A percentile compares a stretch with the other conserved stretches of the same genome.
Evolutionary conservation across 2,888 invertebrate genomes (phyloP).

Genomic region (Drosophila robusta): DNA sequence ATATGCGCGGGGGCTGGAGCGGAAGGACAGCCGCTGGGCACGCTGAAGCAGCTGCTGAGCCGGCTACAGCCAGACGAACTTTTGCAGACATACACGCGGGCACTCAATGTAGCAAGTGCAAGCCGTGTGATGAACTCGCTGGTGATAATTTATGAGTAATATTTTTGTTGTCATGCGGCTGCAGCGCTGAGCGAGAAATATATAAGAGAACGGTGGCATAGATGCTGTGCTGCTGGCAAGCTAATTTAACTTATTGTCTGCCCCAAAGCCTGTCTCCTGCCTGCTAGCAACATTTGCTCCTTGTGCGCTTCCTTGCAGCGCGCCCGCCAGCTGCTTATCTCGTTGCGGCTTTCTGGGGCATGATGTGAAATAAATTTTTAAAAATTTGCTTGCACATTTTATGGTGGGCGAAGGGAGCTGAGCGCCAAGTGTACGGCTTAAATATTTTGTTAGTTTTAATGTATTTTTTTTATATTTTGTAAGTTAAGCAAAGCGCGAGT

Average conservation of each 20-base stretch:
- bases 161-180: slow-evolving; percentile 62
- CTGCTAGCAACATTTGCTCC: slow-evolving; percentile 9
- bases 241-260: slow-evolving; percentile 50
- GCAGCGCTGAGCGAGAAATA: too few relatives aligned
- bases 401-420: not conserved
- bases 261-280: slow-evolving; percentile 6
- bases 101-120: slow-evolving; percentile 43
- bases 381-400: slow-evolving; percentile 29
- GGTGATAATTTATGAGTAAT: slow-evolving; percentile 76
- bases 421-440: slow-evolving; percentile 16
- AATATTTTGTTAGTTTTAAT: slow-evolving; percentile 38
- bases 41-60: slow-evolving; percentile 21
- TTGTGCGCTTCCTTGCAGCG: slow-evolving; percentile 3
- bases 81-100: slow-evolving; percentile 35
- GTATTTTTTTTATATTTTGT: slow-evolving; percentile 1
- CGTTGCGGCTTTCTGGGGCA: slow-evolving; percentile 27
- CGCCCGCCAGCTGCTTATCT: slow-evolving; percentile 24
- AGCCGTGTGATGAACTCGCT: slow-evolving; percentile 72
- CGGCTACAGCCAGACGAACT: slow-evolving; percentile 55
- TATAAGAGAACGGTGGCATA: not conserved
- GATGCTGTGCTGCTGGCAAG: slow-evolving; percentile 21
- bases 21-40: not conserved
- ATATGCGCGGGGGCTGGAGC: slow-evolving; percentile 36
- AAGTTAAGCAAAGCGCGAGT: slow-evolving; percentile 1
- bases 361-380: slow-evolving; percentile 34